These are phyloP conservation scores for Indicator maculatus DNA, from an alignment of 2,113 vertebrate species.

Conservation along the genomic window DNA sequence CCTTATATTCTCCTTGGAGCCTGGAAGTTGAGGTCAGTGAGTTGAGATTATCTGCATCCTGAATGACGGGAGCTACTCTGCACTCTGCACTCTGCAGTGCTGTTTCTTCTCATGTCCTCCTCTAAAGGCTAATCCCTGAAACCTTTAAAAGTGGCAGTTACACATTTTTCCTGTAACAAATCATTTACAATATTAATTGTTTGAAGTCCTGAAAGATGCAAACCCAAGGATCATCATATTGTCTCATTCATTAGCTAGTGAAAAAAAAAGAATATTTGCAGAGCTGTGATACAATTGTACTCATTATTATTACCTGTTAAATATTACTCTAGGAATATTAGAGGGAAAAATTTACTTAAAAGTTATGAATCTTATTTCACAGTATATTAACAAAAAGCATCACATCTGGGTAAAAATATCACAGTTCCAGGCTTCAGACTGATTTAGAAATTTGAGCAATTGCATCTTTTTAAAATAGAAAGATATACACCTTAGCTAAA, in stretches of 20 bases:
- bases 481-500: neutral
- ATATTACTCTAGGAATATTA: slow-evolving; percentile 4
- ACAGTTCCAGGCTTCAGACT: neutral
- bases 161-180: neutral
- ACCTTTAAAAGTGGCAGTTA: neutral
- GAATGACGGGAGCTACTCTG: neutral
- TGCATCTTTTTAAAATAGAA: neutral
- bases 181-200: neutral
- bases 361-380: slow-evolving; percentile 34
- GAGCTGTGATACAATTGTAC: neutral
- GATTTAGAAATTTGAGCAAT: neutral
- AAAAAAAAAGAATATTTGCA: neutral
- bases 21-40: neutral
- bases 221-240: neutral
- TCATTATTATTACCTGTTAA: slow-evolving; percentile 20
- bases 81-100: neutral
- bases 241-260: neutral
- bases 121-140: neutral
- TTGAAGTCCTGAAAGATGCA: slow-evolving; percentile 5
- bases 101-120: neutral
- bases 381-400: slow-evolving; percentile 1
- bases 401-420: neutral
- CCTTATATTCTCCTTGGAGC: neutral
- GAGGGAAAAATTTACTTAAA: slow-evolving; percentile 9
- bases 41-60: neutral